Conservation (phyloP, 2,797 vertebrate species). For the Neomorphus geoffroyi region DNA sequence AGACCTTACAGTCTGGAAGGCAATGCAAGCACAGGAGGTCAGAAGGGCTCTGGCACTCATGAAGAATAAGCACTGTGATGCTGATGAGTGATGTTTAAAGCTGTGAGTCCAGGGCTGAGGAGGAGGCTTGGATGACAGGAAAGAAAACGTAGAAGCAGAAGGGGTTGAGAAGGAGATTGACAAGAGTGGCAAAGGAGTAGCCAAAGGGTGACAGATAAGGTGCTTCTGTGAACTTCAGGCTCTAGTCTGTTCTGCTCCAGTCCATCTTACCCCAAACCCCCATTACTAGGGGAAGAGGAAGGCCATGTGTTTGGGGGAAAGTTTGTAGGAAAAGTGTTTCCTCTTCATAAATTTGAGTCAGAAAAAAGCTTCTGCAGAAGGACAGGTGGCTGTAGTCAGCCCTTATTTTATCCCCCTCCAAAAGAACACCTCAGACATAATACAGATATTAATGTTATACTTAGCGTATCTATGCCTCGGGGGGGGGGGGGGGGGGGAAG, state of each 20-base stretch:
- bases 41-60: neutral
- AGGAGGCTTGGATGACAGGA: neutral
- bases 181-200: neutral
- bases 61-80: neutral
- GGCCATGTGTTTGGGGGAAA: neutral
- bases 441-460: neutral
- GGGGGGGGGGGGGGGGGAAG: no score
- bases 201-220: neutral
- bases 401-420: neutral
- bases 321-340: neutral
- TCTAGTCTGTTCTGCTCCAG: neutral
- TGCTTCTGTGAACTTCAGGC: neutral
- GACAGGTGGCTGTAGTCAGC: neutral
- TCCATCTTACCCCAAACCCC: neutral
- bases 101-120: neutral
- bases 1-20: neutral
- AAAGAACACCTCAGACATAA: neutral
- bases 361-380: neutral
- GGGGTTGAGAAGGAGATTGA: neutral
- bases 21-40: neutral
- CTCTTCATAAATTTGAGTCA: neutral
- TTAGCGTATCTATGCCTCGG: neutral
- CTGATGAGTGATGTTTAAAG: neutral
- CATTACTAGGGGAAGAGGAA: neutral
- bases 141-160: neutral